Base-by-base conservation (phyloP, 2,797 vertebrate genomes). In the Taeniopygia guttata region DNA sequence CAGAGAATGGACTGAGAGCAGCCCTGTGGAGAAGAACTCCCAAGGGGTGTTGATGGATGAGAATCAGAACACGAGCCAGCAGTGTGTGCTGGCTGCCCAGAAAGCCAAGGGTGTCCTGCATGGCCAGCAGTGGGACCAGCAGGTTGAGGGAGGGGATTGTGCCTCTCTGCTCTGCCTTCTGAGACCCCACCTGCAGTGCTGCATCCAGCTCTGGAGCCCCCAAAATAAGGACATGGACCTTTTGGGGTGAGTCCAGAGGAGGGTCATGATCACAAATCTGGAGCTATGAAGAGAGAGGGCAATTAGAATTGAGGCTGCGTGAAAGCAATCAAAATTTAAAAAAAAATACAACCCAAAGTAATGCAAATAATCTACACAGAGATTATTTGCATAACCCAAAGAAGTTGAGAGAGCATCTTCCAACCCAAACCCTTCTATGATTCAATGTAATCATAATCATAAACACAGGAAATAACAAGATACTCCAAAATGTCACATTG, bases 391-490 rank as follows among this genome's bases (percentile, higher is more conserved):
- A 46, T 78, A 34, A 63, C 11, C 5, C 30, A 63, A 29, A 58
- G 29, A 52, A 70, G 13, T 7, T n/a, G 46, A 68, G 40, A 46
- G 27, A 52, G 15, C 30, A 78, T 30, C 34, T 84, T 78, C 62
- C 46, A 67, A 73, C 23, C 11, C 54, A 79, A 67, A 49, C 14
- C 19, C 14, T 36, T 32, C 59, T 13, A 25, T 25, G 22, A 36
- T 59, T 79, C 52, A 43, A n/a, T 84, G 32, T 79, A 95, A 92
- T 58, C 72, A 80, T 67, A 84, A 52, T 67, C 77, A 81, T 89
- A 95, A 95, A 93, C 68, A 77, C 27, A 56, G 72, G 46, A 90
- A 92, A 87, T 87, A 95, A 85, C 64, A 93, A 89, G 72, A 90
- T 43, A 94, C 30, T 77, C 58, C 36, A 62, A 91, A 91, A 77